Base-by-base conservation (phyloP, 2,888 invertebrate genomes). In the Scaptomyza flava region DNA sequence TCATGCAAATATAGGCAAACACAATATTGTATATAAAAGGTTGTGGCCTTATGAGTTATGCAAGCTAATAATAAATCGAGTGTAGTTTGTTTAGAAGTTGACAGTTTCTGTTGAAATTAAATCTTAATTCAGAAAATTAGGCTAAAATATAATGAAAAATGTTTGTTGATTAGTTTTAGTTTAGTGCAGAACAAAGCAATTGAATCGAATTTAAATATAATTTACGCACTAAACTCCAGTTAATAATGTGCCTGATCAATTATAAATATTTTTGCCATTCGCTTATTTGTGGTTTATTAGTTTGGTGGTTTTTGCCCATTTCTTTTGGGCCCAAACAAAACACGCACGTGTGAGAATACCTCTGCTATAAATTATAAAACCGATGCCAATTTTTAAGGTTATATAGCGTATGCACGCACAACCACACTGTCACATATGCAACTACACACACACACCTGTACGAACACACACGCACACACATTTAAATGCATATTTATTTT, bases 331-430 rank as follows among this genome's bases (percentile, higher is more conserved):
- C 20, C 38, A 61, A 50, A 27, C 36, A 53, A 63, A 45, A 27
- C 45, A 51, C 43, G 33, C 23, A 36, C 33, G 33, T 33, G 33
- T 8, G 6, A 11, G 6, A 36, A 36, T 50, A 77, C 62, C 73
- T 73, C 78, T 76, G 82, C 64, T 34, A 85, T 82, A 79, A 87
- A 87, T 87, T 79, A 83, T 79, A 48, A 75, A 79, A 73, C 51
- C 68, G 50, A 70, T 51, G 69, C 38, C 68, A 68, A 60, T 76
- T 70, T 77, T 74, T 79, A 75, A 80, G 72, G 74, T 82, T 87
- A 61, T 62, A 46, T 56, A 56, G 61, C 65, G 56, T 67, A 76
- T 66, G 66, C 65, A 20, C 41, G n/a, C 41, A 60, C 27, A 61
- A 38, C 45, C 46, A 31, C 53, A 62, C 31, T 31, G 27, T 53